Conservation (phyloP, 2,113 vertebrate species). For the Alosa alosa region DNA sequence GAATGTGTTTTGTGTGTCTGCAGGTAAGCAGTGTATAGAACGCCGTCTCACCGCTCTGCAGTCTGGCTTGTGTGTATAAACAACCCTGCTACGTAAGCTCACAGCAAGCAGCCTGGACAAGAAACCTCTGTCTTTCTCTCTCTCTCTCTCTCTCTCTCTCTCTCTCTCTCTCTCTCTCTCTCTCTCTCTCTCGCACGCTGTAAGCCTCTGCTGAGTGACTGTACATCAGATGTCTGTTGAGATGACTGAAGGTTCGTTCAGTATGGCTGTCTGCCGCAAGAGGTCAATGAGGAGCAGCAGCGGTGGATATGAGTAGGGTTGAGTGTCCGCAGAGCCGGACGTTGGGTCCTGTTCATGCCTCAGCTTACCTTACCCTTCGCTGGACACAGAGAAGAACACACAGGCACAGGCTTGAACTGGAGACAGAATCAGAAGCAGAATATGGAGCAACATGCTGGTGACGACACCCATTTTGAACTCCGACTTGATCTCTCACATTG, state of each 20-base stretch:
- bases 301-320: neutral
- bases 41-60: constrained; percentile 86
- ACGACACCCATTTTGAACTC: neutral
- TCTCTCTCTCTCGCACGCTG: neutral
- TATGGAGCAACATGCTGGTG: neutral
- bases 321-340: neutral
- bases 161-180: neutral
- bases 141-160: neutral
- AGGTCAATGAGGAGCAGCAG: neutral
- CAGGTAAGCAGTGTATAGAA: constrained; percentile 94
- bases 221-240: neutral
- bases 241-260: neutral
- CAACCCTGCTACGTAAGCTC: neutral
- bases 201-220: neutral
- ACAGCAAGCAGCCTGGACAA: neutral
- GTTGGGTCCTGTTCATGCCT: neutral
- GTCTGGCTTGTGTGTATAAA: constrained; percentile 83
- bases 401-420: neutral
- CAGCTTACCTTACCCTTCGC: neutral
- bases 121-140: neutral
- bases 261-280: neutral
- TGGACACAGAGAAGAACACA: neutral
- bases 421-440: neutral
- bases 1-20: neutral
- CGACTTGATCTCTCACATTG: neutral